Percentiles rank a stretch among this genome's conserved stretches.
These are phyloP conservation scores for Bellardia pandia DNA, from an alignment of 2,888 invertebrate genomes.

Conservation along the genomic window DNA sequence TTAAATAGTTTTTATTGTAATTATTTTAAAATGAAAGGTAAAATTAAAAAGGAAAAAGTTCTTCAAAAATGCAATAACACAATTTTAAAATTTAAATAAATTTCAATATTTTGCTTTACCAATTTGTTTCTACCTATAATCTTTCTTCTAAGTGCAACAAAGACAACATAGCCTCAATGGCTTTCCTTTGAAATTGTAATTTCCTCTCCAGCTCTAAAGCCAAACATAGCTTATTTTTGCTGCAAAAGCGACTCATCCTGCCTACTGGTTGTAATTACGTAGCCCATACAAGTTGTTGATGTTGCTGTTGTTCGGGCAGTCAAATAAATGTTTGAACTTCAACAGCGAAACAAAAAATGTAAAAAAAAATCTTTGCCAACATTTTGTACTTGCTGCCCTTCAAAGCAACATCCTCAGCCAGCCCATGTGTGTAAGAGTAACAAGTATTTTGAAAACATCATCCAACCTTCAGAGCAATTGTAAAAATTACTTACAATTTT, in stretches of 20 bases:
- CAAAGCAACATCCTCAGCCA: background rate
- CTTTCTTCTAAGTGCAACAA: background rate
- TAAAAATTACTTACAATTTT: slow-evolving; percentile 58
- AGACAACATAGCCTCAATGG: slow-evolving; percentile 45
- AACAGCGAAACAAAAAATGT: background rate
- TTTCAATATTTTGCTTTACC: too few species aligned
- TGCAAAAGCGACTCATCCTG: slow-evolving; percentile 28
- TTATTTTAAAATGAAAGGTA: too few species aligned
- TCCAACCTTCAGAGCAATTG: slow-evolving; percentile 70
- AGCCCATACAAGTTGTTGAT: background rate
- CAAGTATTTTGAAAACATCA: slow-evolving; percentile 29
- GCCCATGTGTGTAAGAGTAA: background rate
- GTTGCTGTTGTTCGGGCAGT: too few species aligned
- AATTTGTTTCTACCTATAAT: too few species aligned
- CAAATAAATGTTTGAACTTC: slow-evolving; percentile 30
- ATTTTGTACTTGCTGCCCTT: slow-evolving; percentile 45
- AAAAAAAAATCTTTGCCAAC: slow-evolving; percentile 11
- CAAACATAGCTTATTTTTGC: slow-evolving; percentile 26
- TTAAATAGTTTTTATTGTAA: too few species aligned
- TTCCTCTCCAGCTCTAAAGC: slow-evolving; percentile 28
- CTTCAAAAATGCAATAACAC: too few species aligned
- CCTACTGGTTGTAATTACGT: slow-evolving; percentile 60
- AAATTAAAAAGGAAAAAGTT: too few species aligned
- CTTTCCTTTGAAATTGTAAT: slow-evolving; percentile 56
- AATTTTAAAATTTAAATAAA: too few species aligned